Percentiles rank a stretch among this genome's conserved stretches.
Conservation (phyloP, 2,113 vertebrate species). For the Reinhardtius hippoglossoides region DNA sequence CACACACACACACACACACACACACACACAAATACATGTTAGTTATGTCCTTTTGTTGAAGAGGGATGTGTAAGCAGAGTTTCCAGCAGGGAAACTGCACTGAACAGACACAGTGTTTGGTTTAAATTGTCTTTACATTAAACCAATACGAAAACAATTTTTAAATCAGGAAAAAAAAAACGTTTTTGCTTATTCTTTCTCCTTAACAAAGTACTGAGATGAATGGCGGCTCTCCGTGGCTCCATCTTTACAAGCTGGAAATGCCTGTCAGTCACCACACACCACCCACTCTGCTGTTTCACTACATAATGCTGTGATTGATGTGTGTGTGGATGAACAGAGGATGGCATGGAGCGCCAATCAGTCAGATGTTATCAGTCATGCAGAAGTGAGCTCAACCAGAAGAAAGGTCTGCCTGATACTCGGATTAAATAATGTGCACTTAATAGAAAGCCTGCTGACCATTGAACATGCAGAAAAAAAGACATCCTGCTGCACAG, state of each 20-base stretch:
- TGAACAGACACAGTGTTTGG: background rate
- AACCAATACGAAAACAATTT: background rate
- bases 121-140: too few relatives aligned
- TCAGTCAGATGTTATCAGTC: slow-evolving; percentile 55
- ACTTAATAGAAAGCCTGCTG: slow-evolving; percentile 20
- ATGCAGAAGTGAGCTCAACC: slow-evolving; percentile 24
- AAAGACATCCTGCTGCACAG: background rate
- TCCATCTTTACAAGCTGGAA: slow-evolving; percentile 31
- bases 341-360: slow-evolving; percentile 20
- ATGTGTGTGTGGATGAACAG: slow-evolving; percentile 52
- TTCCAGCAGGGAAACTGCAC: background rate
- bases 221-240: slow-evolving; percentile 12
- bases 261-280: slow-evolving; percentile 49
- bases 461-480: slow-evolving; percentile 26
- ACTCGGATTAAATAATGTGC: slow-evolving; percentile 39
- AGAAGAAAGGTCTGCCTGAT: slow-evolving; percentile 9
- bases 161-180: background rate
- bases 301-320: slow-evolving; percentile 58
- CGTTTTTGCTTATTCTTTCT: background rate
- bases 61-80: background rate
- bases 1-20: slow-evolving; percentile 17
- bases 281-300: slow-evolving; percentile 51
- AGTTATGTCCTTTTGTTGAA: background rate
- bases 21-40: slow-evolving; percentile 11
- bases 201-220: slow-evolving; percentile 6